Conservation (phyloP, 2,888 invertebrate genomes). For the Drosophila paracracens region DNA sequence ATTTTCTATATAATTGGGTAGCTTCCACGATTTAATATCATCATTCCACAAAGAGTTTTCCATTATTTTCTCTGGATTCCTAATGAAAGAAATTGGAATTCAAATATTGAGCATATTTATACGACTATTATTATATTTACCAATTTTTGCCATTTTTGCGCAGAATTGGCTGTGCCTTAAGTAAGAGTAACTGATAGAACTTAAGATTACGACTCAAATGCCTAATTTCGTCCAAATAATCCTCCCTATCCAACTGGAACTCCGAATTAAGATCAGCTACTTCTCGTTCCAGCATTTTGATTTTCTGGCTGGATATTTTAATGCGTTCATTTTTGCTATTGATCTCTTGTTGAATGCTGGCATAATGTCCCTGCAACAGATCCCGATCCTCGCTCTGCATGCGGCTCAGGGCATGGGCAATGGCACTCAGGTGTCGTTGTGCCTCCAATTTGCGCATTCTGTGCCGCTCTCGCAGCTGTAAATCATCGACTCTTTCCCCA, state of each 20-base stretch:
- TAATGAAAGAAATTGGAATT: slow-evolving; percentile 58
- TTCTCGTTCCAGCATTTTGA: slow-evolving; percentile 89
- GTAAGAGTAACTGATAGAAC: slow-evolving; percentile 88
- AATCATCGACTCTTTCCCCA: slow-evolving; percentile 91
- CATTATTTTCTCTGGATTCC: slow-evolving; percentile 90
- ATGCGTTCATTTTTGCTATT: slow-evolving; percentile 89
- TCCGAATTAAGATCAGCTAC: slow-evolving; percentile 92
- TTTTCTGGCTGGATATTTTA: slow-evolving; percentile 88
- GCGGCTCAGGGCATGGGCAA: slow-evolving; percentile 87
- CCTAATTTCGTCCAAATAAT: slow-evolving; percentile 92
- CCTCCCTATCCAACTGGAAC: slow-evolving; percentile 92
- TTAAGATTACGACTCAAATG: slow-evolving; percentile 90
- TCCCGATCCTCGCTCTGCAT: slow-evolving; percentile 90
- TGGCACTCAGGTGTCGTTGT: slow-evolving; percentile 87
- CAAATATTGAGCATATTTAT: not conserved
- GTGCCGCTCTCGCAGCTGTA: slow-evolving; percentile 89
- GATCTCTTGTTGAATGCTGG: slow-evolving; percentile 92
- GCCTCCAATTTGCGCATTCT: slow-evolving; percentile 89
- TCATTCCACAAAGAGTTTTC: slow-evolving; percentile 91
- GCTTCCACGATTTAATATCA: slow-evolving; percentile 89
- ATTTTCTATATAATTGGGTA: slow-evolving; percentile 89
- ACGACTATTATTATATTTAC: slow-evolving; percentile 76
- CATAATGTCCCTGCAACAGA: slow-evolving; percentile 90
- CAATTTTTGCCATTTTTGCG: slow-evolving; percentile 91
- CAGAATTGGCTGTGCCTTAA: slow-evolving; percentile 89